Conservation (phyloP, 2,888 invertebrate genomes). For the Theretra japonica region DNA sequence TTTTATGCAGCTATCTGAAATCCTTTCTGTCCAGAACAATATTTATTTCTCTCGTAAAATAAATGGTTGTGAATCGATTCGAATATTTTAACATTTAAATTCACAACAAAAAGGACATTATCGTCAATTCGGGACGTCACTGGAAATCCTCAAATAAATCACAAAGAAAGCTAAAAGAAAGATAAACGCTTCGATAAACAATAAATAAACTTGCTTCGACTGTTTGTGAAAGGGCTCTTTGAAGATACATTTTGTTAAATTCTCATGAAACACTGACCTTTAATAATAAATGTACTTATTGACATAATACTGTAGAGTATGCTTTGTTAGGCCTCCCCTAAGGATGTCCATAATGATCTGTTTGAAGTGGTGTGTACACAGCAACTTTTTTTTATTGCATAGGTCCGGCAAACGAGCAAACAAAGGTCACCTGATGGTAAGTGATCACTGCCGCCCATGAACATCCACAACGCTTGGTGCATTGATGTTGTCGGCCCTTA, state of each 20-base stretch:
- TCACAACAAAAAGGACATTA: conserved; percentile 6
- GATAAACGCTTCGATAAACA: conserved; percentile 14
- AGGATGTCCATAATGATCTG: no score
- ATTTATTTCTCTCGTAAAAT: not conserved
- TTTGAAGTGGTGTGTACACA: no score
- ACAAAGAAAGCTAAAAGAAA: conserved; percentile 19
- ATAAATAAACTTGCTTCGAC: conserved; percentile 15
- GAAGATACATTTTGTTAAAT: conserved; percentile 6
- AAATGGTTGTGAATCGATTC: not conserved
- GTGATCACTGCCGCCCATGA: no score
- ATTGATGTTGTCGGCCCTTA: no score
- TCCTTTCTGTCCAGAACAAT: no score
- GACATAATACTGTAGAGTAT: conserved; percentile 4
- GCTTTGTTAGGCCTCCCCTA: not conserved
- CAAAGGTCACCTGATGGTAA: no score
- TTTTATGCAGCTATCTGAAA: no score
- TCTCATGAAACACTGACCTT: not conserved
- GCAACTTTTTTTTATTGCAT: no score
- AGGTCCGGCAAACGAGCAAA: no score
- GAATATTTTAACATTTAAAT: conserved; percentile 12
- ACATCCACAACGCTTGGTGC: no score
- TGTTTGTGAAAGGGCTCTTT: not conserved
- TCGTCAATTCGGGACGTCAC: not conserved
- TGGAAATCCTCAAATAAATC: conserved; percentile 21
- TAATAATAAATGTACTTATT: not conserved